Conservation (phyloP, 2,113 vertebrate genomes). For the Andinoacara biseriatus region DNA sequence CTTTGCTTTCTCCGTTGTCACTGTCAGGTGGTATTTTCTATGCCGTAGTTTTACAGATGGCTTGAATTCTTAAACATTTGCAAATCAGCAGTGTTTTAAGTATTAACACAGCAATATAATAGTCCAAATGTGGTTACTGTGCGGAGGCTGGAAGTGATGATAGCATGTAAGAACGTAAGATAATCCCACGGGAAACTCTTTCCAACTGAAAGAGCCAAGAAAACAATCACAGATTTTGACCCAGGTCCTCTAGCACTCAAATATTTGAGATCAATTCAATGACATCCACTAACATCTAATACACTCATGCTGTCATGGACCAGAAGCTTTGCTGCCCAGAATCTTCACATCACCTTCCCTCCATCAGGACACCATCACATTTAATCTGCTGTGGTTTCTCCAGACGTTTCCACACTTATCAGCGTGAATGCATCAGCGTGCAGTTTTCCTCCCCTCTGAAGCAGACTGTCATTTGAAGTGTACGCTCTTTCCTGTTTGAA, state of each 20-base stretch:
- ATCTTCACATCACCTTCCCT: conserved; percentile 15
- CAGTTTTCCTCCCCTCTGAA: conserved; percentile 9
- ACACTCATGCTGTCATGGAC: neutral
- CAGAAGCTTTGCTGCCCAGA: conserved; percentile 26
- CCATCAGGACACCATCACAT: conserved; percentile 22
- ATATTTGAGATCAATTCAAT: neutral
- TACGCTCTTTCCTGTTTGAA: conserved; percentile 27
- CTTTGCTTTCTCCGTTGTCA: conserved; percentile 34
- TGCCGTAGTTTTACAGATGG: conserved; percentile 41
- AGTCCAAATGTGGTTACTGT: conserved; percentile 48
- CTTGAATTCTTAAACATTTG: conserved; percentile 25
- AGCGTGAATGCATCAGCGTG: conserved; percentile 39
- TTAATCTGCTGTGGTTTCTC: conserved; percentile 48
- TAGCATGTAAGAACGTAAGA: conserved; percentile 40
- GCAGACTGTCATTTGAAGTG: conserved; percentile 46
- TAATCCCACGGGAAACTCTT: conserved; percentile 38
- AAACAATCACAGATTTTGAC: conserved; percentile 45
- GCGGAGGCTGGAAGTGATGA: conserved; percentile 42
- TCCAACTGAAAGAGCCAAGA: conserved; percentile 39
- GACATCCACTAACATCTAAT: conserved; percentile 2
- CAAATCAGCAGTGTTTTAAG: neutral
- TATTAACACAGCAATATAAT: conserved; percentile 18
- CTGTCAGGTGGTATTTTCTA: conserved; percentile 34
- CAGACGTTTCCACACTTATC: conserved; percentile 50
- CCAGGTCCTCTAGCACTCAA: conserved; percentile 18